Conservation (phyloP, 2,113 vertebrate genomes). For the Apodemus speciosus region DNA sequence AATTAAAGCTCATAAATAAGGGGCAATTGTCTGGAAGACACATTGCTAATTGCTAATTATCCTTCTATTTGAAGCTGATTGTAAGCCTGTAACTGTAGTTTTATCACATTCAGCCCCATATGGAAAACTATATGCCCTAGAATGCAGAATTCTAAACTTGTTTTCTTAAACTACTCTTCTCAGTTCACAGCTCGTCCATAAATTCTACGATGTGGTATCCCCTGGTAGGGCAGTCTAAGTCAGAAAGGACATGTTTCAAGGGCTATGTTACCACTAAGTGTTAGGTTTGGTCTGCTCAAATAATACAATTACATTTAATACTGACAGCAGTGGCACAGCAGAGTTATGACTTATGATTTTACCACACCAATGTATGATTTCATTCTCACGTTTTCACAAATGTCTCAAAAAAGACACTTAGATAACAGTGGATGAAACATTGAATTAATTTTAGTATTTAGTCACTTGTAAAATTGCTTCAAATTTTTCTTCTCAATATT, state of each 20-base stretch:
- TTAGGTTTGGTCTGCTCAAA: not conserved
- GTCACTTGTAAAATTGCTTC: not conserved
- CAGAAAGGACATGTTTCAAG: not conserved
- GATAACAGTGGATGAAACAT: not conserved
- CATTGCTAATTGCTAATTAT: not conserved
- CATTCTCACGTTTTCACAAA: not conserved
- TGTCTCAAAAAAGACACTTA: not conserved
- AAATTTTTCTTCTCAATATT: not conserved
- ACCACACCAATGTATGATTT: not conserved
- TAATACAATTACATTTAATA: not conserved
- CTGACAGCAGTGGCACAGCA: too few species aligned
- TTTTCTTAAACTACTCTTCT: not conserved
- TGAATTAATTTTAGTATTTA: not conserved
- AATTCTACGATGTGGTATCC: not conserved
- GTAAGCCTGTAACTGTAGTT: not conserved
- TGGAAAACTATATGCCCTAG: not conserved
- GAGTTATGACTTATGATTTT: not conserved
- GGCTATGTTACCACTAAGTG: not conserved
- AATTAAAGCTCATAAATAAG: not conserved
- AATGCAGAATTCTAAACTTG: not conserved
- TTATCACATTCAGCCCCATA: not conserved
- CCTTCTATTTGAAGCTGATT: not conserved
- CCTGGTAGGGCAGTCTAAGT: not conserved
- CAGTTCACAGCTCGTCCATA: not conserved
- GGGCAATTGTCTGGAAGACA: not conserved